Evolutionary conservation across 1,140 invertebrate genomes (phyloP), one percentile per base, ranked within the genome.

Genomic region (Leptoteleia sp.): DNA sequence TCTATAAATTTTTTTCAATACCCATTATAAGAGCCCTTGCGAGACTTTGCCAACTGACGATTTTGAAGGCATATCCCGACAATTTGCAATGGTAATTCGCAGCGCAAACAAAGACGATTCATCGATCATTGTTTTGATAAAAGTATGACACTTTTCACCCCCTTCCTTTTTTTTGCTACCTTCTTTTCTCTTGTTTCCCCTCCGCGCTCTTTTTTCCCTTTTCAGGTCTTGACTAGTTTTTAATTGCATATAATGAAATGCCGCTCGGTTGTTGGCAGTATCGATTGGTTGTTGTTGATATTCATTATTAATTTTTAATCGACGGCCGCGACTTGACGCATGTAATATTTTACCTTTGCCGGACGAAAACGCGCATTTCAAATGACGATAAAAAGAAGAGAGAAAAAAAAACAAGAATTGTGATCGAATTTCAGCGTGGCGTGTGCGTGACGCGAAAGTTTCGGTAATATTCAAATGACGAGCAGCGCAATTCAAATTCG

Each of bases 251-350:
- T 84, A 87, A 87, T 86, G 83, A 86, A 85, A 82, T 82, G 70
- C 81, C 35, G 31, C 11, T 11, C 45, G 29, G 13, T 22, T 12
- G 38, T 54, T 62, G 16, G 7, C 35, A 57, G 8, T 40, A 67
- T 71, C 70, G 65, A 70, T 77, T 48, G 50, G 42, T 38, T 43
- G 65, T 81, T 73, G 83, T 88, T 87, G 85, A 87, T 85, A 86
- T 87, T 87, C 80, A 83, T 85, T 84, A 87, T 87, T 87, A 89
- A 89, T 89, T 86, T 87, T 87, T 88, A 87, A 87, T 89, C 83
- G 81, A 59, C 76, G 52, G 62, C 76, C 27, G 29, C 27, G 35
- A 71, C 54, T 59, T 33, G 31, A 4, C 19, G 35, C 45, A 22
- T 42, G 35, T 61, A 48, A 70, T 50, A 40, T 57, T 47, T 59